phyloP scores from a whole-genome alignment of 2,797 vertebrate species.

The Thalassophryne amazonica region DNA sequence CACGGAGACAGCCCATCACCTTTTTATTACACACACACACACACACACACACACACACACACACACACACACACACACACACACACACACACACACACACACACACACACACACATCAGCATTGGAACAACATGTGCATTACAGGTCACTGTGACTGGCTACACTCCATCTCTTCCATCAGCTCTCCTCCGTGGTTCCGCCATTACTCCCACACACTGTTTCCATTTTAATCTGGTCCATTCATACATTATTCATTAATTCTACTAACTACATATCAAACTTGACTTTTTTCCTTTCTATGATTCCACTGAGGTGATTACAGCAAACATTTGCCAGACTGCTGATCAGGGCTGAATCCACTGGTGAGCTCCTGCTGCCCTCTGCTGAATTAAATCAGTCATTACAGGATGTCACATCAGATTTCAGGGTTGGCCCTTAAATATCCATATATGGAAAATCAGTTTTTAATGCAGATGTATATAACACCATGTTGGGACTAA shows the following conservation, averaged over 20 bases:
- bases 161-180: background rate
- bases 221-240: no score
- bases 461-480: no score
- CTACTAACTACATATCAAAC: background rate
- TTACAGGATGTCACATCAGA: background rate
- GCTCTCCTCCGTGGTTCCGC: background rate
- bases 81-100: background rate
- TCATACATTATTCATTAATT: background rate
- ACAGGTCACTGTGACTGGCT: background rate
- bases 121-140: background rate
- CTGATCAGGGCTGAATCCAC: background rate
- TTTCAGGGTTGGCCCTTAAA: background rate
- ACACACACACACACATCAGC: slow-evolving; percentile 2
- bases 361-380: slow-evolving; percentile 29
- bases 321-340: background rate
- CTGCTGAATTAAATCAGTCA: slow-evolving; percentile 27
- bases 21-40: slow-evolving; percentile 13
- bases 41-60: background rate
- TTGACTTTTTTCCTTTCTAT: background rate
- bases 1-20: slow-evolving; percentile 11
- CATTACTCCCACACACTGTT: background rate
- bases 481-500: no score
- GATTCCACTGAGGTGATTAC: background rate
- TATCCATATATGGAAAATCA: no score
- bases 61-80: background rate